Percentiles rank a stretch among this genome's conserved stretches.
phyloP scores from a whole-genome alignment of 2,797 vertebrate genomes.

The Epinephelus awoara region DNA sequence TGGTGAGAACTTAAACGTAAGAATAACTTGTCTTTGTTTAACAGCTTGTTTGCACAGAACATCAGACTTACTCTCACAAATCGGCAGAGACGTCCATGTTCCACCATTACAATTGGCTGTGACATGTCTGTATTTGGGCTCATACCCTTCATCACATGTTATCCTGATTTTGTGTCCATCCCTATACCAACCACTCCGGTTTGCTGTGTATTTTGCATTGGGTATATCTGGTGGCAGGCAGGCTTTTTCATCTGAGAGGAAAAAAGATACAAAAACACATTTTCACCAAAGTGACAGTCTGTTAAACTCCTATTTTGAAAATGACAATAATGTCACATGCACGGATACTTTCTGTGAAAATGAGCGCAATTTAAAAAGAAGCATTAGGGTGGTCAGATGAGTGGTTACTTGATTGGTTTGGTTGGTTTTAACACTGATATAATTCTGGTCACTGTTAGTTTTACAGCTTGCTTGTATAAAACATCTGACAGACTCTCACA shows the following conservation, averaged over 20 bases:
- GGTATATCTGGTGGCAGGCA: slow-evolving; percentile 52
- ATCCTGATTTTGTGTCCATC: fast-evolving
- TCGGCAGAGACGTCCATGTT: slow-evolving; percentile 40
- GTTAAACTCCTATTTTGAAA: no score
- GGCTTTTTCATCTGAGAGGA: slow-evolving; percentile 21
- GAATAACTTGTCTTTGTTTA: background rate
- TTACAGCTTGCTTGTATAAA: background rate
- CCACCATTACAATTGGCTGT: slow-evolving; percentile 28
- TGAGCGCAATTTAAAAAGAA: no score
- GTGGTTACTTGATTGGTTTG: no score
- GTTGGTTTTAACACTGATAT: no score
- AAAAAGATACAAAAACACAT: background rate
- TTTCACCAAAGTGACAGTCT: no score
- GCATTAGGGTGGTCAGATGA: no score
- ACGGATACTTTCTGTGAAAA: no score
- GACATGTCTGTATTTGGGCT: fast-evolving
- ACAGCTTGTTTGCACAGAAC: background rate
- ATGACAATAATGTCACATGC: no score
- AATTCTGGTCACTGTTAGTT: no score
- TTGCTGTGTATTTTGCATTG: background rate
- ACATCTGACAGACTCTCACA: slow-evolving; percentile 56
- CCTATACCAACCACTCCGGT: background rate
- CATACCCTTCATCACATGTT: slow-evolving; percentile 49
- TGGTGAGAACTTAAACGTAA: no score
- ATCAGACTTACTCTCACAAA: slow-evolving; percentile 65